Evolutionary conservation across 1,140 invertebrate species (phyloP), one percentile per base, ranked within the genome.

Genomic region (Trinorchestia longiramus): DNA sequence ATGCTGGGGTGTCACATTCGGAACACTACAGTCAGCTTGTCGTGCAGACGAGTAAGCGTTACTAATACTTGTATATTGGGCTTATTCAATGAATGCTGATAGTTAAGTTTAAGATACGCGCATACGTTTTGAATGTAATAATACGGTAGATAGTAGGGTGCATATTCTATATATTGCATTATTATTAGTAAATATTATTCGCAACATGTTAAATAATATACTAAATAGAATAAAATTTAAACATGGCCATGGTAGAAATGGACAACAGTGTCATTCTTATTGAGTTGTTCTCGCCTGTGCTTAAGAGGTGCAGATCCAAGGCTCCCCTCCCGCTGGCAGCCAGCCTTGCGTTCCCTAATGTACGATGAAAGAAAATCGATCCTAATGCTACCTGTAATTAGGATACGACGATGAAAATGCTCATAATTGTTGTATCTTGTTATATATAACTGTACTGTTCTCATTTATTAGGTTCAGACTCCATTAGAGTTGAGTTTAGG

Each of bases 341-440:
- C 44, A 44, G 92, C 92, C 23, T 47, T 42, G 88, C 88, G 88
- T 94, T 43, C 36, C 44, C 92, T 94, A 94, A 94, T 94, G 92
- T 40, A 94, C 44, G 92, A 45, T 47, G 92, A 94, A 94, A 94
- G 92, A 94, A 94, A 94, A 94, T 94, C 92, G 44, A 94, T 94
- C 8, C 43, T 94, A 94, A 94, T 45, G 92, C 92, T 94, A 43
- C 92, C 44, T n/a, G 92, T 94, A 94, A 94, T 94, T 94, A 94
- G 92, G 92, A 94, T 47, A 94, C 44, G 92, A 45, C 6, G 43
- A 44, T 94, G 43, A 43, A 94, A 94, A 6, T 94, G 92, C 8
- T 44, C 43, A 15, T 43, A 94, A 94, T 94, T 94, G 43, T 45
- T 11, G 44, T 41, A 41, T n/a, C 87, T 87, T 53, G 47, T 19